Evolutionary conservation across 2,113 vertebrate species (phyloP), one percentile per base, ranked within the genome.

Genomic region (Hippoglossus stenolepis): DNA sequence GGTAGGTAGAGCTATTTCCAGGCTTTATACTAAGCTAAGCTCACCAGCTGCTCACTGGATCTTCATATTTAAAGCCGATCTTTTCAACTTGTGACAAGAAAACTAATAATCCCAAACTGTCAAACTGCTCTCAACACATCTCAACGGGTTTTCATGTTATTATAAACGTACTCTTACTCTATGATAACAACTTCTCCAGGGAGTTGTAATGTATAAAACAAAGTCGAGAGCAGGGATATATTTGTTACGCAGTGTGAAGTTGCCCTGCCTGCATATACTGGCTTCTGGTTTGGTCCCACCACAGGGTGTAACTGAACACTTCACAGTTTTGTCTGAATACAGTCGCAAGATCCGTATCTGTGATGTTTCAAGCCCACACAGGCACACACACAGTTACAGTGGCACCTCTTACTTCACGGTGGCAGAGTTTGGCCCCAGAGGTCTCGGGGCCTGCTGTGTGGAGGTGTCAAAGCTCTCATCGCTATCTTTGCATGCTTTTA

Each of bases 341-440:
- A 85, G 73, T 89, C 65, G 75, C 72, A 61, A 75, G 87, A 90
- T 87, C 23, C 28, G 28, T 53, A 90, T 90, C 83, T 81, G 57
- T 53, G 35, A 70, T 66, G 54, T 65, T 31, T 26, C 9, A 51
- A 73, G 17, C 60, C n/a, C 53, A 60, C 74, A 72, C 35, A 54
- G 26, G 45, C 17, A 67, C 2, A 2, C 65, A 65, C 75, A 84
- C 70, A 35, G 64, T 80, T 60, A 68, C 18, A 80, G 14, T 77
- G 45, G 65, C 77, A 83, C 82, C 87, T 90, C 73, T 69, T 57
- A 70, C 70, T 84, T 58, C 65, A 84, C 64, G 1, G 54, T 65
- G 45, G 20, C 17, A 7, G 38, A 63, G 45, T 66, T 61, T 45
- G 70, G 69, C 35, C 83, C 51, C 60, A 63, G 20, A 17, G 59